phyloP scores from a whole-genome alignment of 2,888 invertebrate genomes.

The Lutraria lutraria region DNA sequence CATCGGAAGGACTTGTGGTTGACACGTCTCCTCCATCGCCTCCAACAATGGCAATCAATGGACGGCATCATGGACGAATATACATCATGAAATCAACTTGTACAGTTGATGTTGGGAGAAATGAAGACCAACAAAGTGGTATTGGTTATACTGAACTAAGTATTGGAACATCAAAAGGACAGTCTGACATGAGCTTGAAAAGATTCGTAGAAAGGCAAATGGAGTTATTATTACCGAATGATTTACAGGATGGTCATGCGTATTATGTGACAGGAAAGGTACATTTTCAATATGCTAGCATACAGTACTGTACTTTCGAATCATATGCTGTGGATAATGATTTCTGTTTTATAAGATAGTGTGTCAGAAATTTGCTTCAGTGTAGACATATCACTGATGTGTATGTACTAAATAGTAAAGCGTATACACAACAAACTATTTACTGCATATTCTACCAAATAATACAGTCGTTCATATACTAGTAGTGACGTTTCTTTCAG shows the following conservation, averaged over 20 bases:
- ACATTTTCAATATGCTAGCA: too few species aligned
- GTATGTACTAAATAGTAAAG: too few species aligned
- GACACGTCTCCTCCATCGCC: conserved; percentile 30
- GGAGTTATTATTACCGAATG: not conserved
- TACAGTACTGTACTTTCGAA: too few species aligned
- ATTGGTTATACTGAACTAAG: conserved; percentile 47
- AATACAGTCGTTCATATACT: too few species aligned
- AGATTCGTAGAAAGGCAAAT: conserved; percentile 19
- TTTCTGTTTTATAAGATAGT: too few species aligned
- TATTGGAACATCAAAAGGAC: conserved; percentile 37
- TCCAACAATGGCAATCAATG: not conserved
- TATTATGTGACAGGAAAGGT: conserved; percentile 50
- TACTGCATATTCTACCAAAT: too few species aligned
- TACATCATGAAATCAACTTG: not conserved
- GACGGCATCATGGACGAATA: not conserved
- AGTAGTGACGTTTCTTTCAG: conserved; percentile 11
- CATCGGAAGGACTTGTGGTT: conserved; percentile 21
- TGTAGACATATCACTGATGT: too few species aligned
- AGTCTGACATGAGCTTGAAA: not conserved
- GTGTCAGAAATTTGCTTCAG: too few species aligned
- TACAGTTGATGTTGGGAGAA: conserved; percentile 37
- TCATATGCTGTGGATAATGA: too few species aligned
- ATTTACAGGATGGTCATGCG: conserved; percentile 31
- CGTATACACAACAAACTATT: too few species aligned
- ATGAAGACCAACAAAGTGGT: conserved; percentile 66